Base-by-base conservation (phyloP, 23 tunicate genomes). In the Styela clava region DNA sequence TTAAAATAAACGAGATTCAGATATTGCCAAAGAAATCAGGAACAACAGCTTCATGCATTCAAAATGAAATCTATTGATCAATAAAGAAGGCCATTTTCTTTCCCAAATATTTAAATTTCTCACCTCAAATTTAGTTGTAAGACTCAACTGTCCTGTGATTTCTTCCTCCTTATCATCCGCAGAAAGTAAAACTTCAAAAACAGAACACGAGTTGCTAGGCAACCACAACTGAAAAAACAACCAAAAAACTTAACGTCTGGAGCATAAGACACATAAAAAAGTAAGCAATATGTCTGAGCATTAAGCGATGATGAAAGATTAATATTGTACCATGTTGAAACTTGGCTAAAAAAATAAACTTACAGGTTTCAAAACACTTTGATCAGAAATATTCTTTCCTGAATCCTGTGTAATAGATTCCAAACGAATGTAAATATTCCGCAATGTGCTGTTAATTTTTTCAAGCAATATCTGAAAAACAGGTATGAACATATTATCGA, bases 101-200 rank as follows among this genome's bases (percentile, higher is more conserved):
- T n/a, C n/a, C n/a, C n/a, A n/a, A n/a, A n/a, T n/a, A n/a, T n/a
- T n/a, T n/a, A n/a, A n/a, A n/a, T n/a, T n/a, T n/a, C n/a, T 69
- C 74, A 88, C 98, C 89, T 93, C 85, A 76, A 70, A 93, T 22
- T 82, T 62, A 18, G 98, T 87, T 32, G 44, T 35, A 31, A 93
- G 73, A 56, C 70, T 51, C 1, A 93, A 9, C 16, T 64, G 30
- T 16, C 91, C 93, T 16, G 64, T 74, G 22, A 87, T 35, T 18
- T 74, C 61, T 22, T 87, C 70, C 77, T 93, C 98, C 9, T 62
- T 36, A 24, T 82, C 64, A 5, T 92, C 83, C 1, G 98, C 93
- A 0, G 82, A 19, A 2, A 93, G 32, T 22, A 64, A 64, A 2
- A 93, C 89, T 78, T 85, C 73, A 36, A 93, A 62, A 2, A 68